Evolutionary conservation across 2,888 invertebrate species (phyloP).

Genomic region (Scaptomyza parva): DNA sequence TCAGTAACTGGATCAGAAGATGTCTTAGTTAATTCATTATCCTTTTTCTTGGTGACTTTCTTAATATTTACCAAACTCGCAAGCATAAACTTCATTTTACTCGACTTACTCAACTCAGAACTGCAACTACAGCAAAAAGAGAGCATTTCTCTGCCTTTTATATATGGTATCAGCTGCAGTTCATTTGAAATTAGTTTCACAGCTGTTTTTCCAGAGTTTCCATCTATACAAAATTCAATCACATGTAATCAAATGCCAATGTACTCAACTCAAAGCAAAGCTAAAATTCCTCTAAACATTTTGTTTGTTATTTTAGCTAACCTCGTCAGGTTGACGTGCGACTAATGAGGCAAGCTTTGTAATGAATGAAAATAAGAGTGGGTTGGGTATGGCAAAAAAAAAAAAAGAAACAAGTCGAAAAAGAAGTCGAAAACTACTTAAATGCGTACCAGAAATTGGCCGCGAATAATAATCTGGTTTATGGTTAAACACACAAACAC

Average conservation of each 20-base stretch:
- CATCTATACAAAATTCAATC: background rate
- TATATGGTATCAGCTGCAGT: conserved; percentile 14
- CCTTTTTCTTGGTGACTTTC: background rate
- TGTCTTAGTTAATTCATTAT: background rate
- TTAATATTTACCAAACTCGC: conserved; percentile 4
- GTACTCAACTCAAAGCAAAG: conserved; percentile 19
- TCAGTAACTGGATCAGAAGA: conserved; percentile 1
- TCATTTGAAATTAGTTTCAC: background rate
- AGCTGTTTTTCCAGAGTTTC: conserved; percentile 2
- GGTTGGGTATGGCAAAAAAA: conserved; percentile 36
- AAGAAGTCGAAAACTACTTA: conserved; percentile 32
- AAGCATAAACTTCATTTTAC: conserved; percentile 4
- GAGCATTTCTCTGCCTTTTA: conserved; percentile 7
- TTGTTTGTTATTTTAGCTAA: conserved; percentile 7
- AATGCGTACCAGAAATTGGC: conserved; percentile 58
- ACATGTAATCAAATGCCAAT: conserved; percentile 29
- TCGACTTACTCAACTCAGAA: background rate
- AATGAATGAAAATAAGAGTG: conserved; percentile 76
- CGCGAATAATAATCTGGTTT: conserved; percentile 78
- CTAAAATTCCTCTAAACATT: conserved; percentile 15
- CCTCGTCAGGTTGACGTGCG: conserved; percentile 47
- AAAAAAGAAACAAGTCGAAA: background rate
- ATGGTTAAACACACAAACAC: conserved; percentile 13
- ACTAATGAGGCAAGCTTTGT: conserved; percentile 57
- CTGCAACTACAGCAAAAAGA: conserved; percentile 3